phyloP scores from a whole-genome alignment of 2,888 invertebrate species.

The Plemyria rubiginata region DNA sequence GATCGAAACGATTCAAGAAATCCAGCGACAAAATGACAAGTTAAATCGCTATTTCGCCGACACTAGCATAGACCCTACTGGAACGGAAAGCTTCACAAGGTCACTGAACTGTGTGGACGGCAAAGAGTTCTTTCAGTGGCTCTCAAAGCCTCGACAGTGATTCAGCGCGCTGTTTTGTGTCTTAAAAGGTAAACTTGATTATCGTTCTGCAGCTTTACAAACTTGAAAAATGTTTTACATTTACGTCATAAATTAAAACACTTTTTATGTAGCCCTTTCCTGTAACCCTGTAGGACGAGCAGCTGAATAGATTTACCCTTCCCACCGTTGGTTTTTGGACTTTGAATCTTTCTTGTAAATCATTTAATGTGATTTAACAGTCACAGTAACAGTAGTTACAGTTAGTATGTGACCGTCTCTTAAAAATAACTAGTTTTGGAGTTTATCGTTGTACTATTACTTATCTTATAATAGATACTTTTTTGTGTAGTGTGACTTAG shows the following conservation, averaged over 20 bases:
- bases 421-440: too few species aligned
- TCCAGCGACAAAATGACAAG: background rate
- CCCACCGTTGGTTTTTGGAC: too few species aligned
- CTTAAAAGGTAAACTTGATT: conserved; percentile 41
- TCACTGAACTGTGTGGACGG: conserved; percentile 33
- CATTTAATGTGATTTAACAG: too few species aligned
- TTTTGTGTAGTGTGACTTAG: too few species aligned
- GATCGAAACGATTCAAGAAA: too few species aligned
- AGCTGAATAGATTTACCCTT: background rate
- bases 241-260: conserved; percentile 7
- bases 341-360: background rate
- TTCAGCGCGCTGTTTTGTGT: conserved; percentile 30
- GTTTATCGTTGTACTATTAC: too few species aligned
- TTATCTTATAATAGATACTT: too few species aligned
- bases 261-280: background rate
- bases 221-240: conserved; percentile 15
- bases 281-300: background rate
- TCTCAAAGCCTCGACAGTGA: conserved; percentile 29
- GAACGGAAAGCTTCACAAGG: conserved; percentile 30
- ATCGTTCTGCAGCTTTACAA: conserved; percentile 19
- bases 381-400: too few species aligned
- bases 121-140: conserved; percentile 34
- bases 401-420: too few species aligned
- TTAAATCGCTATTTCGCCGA: conserved; percentile 5
- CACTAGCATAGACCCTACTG: conserved; percentile 8